These are phyloP conservation scores for Trachelus stipa DNA, from an alignment of 2,888 invertebrate genomes.

Conservation along the genomic window DNA sequence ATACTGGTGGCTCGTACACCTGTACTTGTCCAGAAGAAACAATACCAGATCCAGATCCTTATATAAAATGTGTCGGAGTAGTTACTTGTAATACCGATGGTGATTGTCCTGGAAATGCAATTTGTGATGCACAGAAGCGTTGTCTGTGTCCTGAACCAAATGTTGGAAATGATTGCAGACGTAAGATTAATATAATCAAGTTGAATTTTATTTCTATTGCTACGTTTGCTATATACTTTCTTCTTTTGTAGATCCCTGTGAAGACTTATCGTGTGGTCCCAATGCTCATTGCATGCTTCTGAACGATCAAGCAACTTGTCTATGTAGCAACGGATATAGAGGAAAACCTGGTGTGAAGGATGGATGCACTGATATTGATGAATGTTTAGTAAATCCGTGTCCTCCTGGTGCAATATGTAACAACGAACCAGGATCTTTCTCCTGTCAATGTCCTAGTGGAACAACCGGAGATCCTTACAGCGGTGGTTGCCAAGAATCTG, in stretches of 20 bases:
- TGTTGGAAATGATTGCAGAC: slow-evolving; percentile 90
- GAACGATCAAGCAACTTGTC: slow-evolving; percentile 85
- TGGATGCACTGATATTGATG: slow-evolving; percentile 90
- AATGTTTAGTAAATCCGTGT: slow-evolving; percentile 86
- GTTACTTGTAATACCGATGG: slow-evolving; percentile 80
- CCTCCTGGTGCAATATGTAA: slow-evolving; percentile 87
- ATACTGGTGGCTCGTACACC: slow-evolving; percentile 80
- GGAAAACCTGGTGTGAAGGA: slow-evolving; percentile 74
- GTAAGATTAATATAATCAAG: slow-evolving; percentile 70
- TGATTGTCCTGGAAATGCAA: slow-evolving; percentile 90
- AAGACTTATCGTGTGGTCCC: slow-evolving; percentile 84
- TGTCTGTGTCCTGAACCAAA: slow-evolving; percentile 93
- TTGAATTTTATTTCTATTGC: not conserved
- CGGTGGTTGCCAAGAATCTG: slow-evolving; percentile 79
- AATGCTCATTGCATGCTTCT: slow-evolving; percentile 91
- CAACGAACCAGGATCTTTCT: slow-evolving; percentile 87
- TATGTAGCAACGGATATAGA: slow-evolving; percentile 85
- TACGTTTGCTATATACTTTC: slow-evolving; percentile 15
- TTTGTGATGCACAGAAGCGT: slow-evolving; percentile 81
- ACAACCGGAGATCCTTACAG: slow-evolving; percentile 84
- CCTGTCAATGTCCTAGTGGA: slow-evolving; percentile 89
- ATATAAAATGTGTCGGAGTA: slow-evolving; percentile 83
- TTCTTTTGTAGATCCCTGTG: slow-evolving; percentile 84
- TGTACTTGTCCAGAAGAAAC: slow-evolving; percentile 87
- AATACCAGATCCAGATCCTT: slow-evolving; percentile 86